A percentile compares a stretch with the other conserved stretches of the same genome.
phyloP scores from a whole-genome alignment of 2,113 vertebrate genomes.

The Lipotes vexillifer region DNA sequence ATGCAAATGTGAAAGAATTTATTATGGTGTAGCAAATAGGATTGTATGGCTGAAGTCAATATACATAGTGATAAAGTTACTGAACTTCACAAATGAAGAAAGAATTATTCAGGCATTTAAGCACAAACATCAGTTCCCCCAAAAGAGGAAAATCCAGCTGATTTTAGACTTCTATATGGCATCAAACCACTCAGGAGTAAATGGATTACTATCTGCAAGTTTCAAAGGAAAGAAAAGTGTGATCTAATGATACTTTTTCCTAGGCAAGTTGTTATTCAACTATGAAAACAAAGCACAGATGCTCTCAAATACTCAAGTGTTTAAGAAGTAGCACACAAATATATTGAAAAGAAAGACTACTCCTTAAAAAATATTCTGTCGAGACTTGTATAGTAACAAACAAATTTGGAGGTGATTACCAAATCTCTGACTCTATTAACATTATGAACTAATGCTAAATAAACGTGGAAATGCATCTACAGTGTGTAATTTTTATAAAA shows the following conservation, averaged over 20 bases:
- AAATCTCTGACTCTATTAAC: neutral
- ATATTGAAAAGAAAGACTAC: neutral
- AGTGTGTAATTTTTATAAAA: neutral
- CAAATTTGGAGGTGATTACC: neutral
- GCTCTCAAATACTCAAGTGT: neutral
- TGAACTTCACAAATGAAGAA: neutral
- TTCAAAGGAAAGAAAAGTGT: neutral
- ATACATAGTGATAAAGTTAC: neutral
- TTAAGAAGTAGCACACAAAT: neutral
- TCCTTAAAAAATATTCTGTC: neutral
- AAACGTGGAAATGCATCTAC: neutral
- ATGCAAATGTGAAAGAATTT: neutral
- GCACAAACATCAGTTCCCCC: neutral
- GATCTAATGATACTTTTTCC: neutral
- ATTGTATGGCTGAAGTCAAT: neutral
- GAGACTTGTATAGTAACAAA: neutral
- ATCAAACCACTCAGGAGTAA: neutral
- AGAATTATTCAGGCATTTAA: neutral
- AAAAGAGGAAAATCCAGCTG: neutral
- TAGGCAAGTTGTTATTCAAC: neutral
- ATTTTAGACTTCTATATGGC: neutral
- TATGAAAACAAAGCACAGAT: neutral
- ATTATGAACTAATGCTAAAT: neutral
- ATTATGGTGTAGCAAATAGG: neutral
- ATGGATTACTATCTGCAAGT: neutral